Base-by-base conservation (phyloP, 2,113 vertebrate genomes). In the Coturnix japonica region DNA sequence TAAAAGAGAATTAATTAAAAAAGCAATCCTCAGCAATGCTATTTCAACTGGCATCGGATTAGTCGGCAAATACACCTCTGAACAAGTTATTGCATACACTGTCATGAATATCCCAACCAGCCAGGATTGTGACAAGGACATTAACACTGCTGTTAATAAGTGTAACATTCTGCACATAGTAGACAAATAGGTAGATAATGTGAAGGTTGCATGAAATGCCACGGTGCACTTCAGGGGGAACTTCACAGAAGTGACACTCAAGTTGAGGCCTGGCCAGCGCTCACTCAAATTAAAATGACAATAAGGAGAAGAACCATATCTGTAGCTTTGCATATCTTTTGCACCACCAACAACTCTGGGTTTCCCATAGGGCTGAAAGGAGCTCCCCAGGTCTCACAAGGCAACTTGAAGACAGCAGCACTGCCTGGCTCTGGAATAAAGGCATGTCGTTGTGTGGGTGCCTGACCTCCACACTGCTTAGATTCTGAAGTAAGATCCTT, bases 1-100 rank as follows among this genome's bases (percentile, higher is more conserved):
- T 85, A 74, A 60, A 93, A 92, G 4, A 61, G n/a, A 87, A 56
- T 64, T 67, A 87, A 56, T 60, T 67, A 91, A 61, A 85, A 87
- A 67, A 37, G 23, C 17, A 88, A 39, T 39, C 8, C 47, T 92
- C 37, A 89, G 64, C 72, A 85, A 64, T 4, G 13, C 12, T 59
- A 6, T 64, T 80, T 82, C 43, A 53, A 85, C 23, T 1, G 14
- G 30, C 37, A 56, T 9, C 3, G 1, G 35, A 63, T 47, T 31
- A 85, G 15, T 17, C 20, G 56, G 64, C 20, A 71, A 73, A 93
- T 30, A 44, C 2, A 77, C 72, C 21, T 71, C 92, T 54, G 39
- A 85, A 51, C 1, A 0, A 33, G 31, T 15, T 60, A 39, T 21
- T 81, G 61, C 18, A 83, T 33, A 37, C 11, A 30, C 10, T 28